phyloP scores from a whole-genome alignment of 2,113 vertebrate species.

The Orcinus orca region DNA sequence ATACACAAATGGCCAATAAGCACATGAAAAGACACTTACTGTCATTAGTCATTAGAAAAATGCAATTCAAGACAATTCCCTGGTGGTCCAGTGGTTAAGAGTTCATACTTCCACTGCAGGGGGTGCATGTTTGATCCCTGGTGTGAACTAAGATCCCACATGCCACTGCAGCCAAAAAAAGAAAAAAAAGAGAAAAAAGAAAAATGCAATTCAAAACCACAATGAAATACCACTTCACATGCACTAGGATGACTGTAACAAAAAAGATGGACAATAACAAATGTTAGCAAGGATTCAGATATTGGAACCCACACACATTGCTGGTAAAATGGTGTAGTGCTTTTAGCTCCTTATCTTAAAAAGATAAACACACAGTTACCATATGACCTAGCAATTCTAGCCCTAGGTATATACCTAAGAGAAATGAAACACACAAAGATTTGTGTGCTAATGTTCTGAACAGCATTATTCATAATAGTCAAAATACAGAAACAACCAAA shows the following conservation, averaged over 20 bases:
- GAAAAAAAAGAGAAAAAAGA: background rate
- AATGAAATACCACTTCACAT: background rate
- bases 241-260: background rate
- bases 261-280: background rate
- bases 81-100: too few species aligned
- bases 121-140: too few species aligned
- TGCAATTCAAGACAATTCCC: too few species aligned
- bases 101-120: too few species aligned
- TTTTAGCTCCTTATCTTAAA: too few species aligned
- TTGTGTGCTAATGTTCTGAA: background rate
- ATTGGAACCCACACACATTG: background rate
- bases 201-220: background rate
- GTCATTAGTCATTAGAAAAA: background rate
- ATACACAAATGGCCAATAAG: background rate
- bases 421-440: background rate
- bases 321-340: too few species aligned
- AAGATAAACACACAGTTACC: background rate
- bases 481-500: background rate
- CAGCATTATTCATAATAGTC: background rate
- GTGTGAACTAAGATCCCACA: too few species aligned
- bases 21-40: background rate
- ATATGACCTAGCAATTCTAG: background rate
- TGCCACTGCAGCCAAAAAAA: too few species aligned
- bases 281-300: background rate
- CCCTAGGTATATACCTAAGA: background rate